Base-by-base conservation (phyloP, 2,797 vertebrate species). In the Orestias chungarensis region DNA sequence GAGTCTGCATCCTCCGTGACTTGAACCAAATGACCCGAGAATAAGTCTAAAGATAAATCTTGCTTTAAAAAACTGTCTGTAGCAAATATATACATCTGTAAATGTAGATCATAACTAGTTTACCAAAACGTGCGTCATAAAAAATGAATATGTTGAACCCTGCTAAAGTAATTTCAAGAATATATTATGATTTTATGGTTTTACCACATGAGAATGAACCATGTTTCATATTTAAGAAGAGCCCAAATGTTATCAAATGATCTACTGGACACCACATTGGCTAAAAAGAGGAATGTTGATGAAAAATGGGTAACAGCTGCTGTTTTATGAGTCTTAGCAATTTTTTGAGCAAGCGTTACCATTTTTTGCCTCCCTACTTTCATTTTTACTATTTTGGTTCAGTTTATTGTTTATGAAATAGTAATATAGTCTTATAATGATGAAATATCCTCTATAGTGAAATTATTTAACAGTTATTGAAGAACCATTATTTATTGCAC, bases 1-100 rank as follows among this genome's bases (percentile, higher is more conserved):
- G 74, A 79, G 67, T 50, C 52, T 44, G 33, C 38, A 47, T 64
- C 66, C 46, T 46, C 31, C 71, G 76, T 2, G 0, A 17, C 11
- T 46, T 8, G 1, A 55, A 74, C 65, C 29, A n/a, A 1, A 46
- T 74, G 25, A 78, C 59, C 64, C 72, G 38, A 43, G 23, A 59
- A 42, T 38, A 47, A 42, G 42, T 59, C 43, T 20, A 23, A n/a
- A 23, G n/a, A n/a, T 52, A 14, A 52, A 52, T n/a, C n/a, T n/a
- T n/a, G n/a, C n/a, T n/a, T n/a, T n/a, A n/a, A n/a, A n/a, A n/a
- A n/a, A n/a, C n/a, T n/a, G n/a, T n/a, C n/a, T n/a, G n/a, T n/a
- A n/a, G n/a, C n/a, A n/a, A n/a, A n/a, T n/a, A n/a, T n/a, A n/a
- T n/a, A n/a, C n/a, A n/a, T n/a, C n/a, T n/a, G n/a, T n/a, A n/a